Percentiles rank a stretch among this genome's conserved stretches.
Conservation (phyloP, 2,113 vertebrate species). For the Australoheros scitulus region DNA sequence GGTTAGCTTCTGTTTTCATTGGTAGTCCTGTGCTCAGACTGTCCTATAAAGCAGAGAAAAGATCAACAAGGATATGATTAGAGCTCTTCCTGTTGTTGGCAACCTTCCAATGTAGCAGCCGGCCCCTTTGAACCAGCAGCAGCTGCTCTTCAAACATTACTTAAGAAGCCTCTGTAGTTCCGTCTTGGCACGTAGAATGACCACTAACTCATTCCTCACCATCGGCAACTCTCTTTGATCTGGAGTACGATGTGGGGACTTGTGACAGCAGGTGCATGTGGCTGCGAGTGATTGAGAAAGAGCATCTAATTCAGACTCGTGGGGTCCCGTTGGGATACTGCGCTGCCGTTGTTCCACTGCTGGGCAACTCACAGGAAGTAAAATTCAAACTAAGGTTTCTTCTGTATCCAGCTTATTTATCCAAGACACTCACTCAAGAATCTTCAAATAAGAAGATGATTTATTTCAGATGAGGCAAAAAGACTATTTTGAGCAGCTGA, state of each 20-base stretch:
- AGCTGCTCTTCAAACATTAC: slow-evolving; percentile 54
- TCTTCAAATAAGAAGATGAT: neutral
- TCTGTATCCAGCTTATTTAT: neutral
- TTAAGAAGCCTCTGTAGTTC: slow-evolving; percentile 18
- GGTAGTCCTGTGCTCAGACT: neutral
- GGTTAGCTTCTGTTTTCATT: neutral
- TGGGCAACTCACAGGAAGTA: neutral
- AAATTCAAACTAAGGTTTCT: neutral
- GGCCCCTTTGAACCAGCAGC: slow-evolving; percentile 33
- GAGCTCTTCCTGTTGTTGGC: slow-evolving; percentile 22
- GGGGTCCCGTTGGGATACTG: neutral
- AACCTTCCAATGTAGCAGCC: neutral
- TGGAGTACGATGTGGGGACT: neutral
- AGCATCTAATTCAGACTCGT: neutral
- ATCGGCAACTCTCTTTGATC: slow-evolving; percentile 30
- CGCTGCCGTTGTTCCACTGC: neutral
- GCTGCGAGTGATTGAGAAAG: neutral
- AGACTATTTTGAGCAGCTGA: neutral
- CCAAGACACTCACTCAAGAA: neutral
- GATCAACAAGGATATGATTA: slow-evolving; percentile 18
- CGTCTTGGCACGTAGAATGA: slow-evolving; percentile 18
- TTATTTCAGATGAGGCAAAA: neutral
- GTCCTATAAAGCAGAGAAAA: neutral
- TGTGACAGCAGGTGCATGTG: slow-evolving; percentile 4
- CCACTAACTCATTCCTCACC: slow-evolving; percentile 44